phyloP scores from a whole-genome alignment of 2,113 vertebrate genomes.

The Brachirus orientalis region DNA sequence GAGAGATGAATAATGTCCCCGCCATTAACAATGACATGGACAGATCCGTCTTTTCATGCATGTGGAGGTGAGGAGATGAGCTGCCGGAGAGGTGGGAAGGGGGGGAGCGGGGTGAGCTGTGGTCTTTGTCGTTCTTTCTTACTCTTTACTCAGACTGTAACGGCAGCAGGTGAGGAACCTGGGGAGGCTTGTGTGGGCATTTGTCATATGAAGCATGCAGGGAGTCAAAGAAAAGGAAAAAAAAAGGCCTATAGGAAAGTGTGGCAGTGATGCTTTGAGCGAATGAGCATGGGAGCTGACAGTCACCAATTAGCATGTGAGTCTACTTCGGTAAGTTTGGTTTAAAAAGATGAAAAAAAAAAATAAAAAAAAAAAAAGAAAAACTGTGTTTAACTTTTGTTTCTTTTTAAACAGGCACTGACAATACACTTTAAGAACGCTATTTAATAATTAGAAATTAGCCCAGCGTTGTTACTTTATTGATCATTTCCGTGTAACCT shows the following conservation, averaged over 20 bases:
- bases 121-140: slow-evolving; percentile 34
- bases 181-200: no score
- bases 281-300: no score
- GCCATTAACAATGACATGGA: slow-evolving; percentile 84
- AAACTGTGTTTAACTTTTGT: no score
- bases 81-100: slow-evolving; percentile 54
- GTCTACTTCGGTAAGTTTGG: neutral
- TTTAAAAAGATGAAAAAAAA: neutral
- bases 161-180: no score
- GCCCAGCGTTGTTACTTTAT: slow-evolving; percentile 14
- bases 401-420: no score
- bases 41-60: slow-evolving; percentile 86
- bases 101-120: slow-evolving; percentile 36
- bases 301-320: neutral
- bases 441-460: slow-evolving; percentile 2
- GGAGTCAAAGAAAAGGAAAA: no score
- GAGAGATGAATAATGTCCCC: slow-evolving; percentile 88
- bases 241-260: neutral
- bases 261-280: neutral
- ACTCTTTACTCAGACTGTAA: slow-evolving; percentile 24
- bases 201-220: no score
- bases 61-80: slow-evolving; percentile 58
- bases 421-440: no score
- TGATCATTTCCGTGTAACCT: slow-evolving; percentile 14
- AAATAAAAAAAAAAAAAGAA: slow-evolving; percentile 15